Evolutionary conservation across 2,888 invertebrate species (phyloP).

Genomic region (Cabera pusaria): DNA sequence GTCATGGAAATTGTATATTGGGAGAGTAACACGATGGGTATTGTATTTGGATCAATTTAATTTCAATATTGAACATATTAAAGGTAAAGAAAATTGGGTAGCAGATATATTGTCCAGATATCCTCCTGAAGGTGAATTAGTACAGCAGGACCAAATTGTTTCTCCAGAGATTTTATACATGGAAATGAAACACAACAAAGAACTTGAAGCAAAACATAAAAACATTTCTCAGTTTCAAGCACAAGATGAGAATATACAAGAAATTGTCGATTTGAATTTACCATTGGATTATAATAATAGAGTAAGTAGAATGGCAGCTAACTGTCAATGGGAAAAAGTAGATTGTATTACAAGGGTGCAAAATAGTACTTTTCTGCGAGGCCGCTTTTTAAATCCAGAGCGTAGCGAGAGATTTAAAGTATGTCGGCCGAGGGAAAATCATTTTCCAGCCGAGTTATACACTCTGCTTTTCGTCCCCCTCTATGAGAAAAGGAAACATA

Average conservation of each 20-base stretch:
- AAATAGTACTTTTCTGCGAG: no score
- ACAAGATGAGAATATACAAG: neutral
- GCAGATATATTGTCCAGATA: constrained; percentile 3
- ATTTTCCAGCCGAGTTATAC: no score
- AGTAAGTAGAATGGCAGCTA: neutral
- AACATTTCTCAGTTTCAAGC: neutral
- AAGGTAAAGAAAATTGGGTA: constrained; percentile 6
- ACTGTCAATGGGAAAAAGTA: neutral
- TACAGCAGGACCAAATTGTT: constrained; percentile 3
- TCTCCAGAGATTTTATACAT: constrained; percentile 2
- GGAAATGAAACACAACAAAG: neutral
- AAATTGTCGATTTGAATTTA: neutral
- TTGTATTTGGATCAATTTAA: constrained; percentile 30
- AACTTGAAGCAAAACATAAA: neutral
- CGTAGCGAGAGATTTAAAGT: no score
- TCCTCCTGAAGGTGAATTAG: constrained; percentile 1
- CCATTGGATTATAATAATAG: neutral
- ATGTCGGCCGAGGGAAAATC: no score
- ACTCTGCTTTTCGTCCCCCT: no score
- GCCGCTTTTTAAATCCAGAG: no score
- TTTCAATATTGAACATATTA: constrained; percentile 22
- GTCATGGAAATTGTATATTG: constrained; percentile 32
- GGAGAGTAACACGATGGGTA: constrained; percentile 30
- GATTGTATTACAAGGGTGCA: no score
- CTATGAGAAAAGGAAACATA: no score